Evolutionary conservation across 1,140 invertebrate genomes (phyloP), one percentile per base, ranked within the genome.

Genomic region (Sesamia nonagrioides): DNA sequence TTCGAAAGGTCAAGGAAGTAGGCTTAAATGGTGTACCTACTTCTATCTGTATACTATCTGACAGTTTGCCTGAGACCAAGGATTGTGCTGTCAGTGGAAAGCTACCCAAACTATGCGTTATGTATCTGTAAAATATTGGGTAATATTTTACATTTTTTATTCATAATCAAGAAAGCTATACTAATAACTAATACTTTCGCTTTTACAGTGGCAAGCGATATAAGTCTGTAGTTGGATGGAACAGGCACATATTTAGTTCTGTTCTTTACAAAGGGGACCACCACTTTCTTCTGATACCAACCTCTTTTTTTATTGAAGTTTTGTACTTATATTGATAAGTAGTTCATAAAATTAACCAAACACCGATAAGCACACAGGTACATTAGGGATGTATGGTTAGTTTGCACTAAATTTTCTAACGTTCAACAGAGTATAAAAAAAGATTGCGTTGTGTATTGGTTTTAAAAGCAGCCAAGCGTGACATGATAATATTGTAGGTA

Each of bases 371-470:
- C 9, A 5, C 54, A 56, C 54, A 56, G 54, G 54, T 56, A 8
- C n/a, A n/a, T n/a, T n/a, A 56, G 13, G 18, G 3, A 13, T 15
- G 45, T 48, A 4, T 3, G 18, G 54, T 56, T 56, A 75, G 37
- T 60, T 74, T 50, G n/a, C 50, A 74, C 52, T 7, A 27, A 80
- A 74, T 80, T 79, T 73, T 58, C 60, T 54, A 21, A 76, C 72
- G 56, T 77, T 68, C 78, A 80, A 40, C 69, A 61, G 77, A 79
- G 60, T 80, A 79, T 77, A 80, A 78, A 84, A 85, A 81, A 81
- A 79, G 76, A 84, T 82, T 82, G 66, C 68, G 58, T 50, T 82
- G 74, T 81, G 81, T 84, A 81, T 86, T 84, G 77, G 77, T 82
- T 82, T 78, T 81, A 76, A 73, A 78, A 50, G 56, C 80, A 79